phyloP scores from a whole-genome alignment of 2,888 invertebrate species.

The Psylliodes chrysocephalus region DNA sequence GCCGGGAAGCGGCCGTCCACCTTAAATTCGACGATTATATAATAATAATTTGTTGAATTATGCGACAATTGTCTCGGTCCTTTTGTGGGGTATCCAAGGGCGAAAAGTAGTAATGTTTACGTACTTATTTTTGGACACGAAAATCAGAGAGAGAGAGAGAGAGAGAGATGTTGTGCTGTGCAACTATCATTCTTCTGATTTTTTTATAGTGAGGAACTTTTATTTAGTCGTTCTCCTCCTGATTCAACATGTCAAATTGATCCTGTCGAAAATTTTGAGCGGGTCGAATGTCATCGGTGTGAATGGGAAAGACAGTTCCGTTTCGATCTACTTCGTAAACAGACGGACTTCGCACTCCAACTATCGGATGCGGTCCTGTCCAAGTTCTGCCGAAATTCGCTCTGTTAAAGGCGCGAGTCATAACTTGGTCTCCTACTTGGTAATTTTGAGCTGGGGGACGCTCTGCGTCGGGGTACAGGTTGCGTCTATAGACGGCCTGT shows the following conservation, averaged over 20 bases:
- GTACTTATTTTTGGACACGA: too few species aligned
- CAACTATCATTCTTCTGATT: too few species aligned
- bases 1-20: too few species aligned
- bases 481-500: neutral
- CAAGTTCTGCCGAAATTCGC: slow-evolving; percentile 4
- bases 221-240: too few species aligned
- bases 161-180: too few species aligned
- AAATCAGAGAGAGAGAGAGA: too few species aligned
- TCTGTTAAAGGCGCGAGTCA: neutral
- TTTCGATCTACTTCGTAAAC: neutral
- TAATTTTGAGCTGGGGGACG: neutral
- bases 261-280: neutral
- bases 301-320: neutral
- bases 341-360: neutral
- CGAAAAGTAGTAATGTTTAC: too few species aligned
- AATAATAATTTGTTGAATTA: too few species aligned
- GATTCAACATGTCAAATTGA: neutral
- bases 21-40: too few species aligned
- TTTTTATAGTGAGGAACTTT: too few species aligned
- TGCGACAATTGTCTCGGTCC: too few species aligned
- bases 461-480: neutral
- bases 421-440: neutral
- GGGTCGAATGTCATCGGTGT: neutral
- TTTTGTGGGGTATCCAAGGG: too few species aligned
- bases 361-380: neutral